phyloP scores from a whole-genome alignment of 2,888 invertebrate species.

The Pomacea canaliculata region DNA sequence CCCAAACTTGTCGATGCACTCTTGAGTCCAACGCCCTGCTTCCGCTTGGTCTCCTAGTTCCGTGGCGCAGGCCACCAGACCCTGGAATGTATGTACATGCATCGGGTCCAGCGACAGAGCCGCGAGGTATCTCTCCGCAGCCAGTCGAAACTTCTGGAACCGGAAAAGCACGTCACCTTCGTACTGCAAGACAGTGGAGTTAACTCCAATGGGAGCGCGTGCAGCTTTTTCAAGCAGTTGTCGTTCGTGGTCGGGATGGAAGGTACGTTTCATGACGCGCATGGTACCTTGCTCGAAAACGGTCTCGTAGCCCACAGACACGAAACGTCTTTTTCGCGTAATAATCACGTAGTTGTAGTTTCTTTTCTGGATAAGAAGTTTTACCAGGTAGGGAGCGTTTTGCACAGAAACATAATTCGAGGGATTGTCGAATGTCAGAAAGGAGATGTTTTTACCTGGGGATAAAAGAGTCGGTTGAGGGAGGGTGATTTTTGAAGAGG shows the following conservation, averaged over 20 bases:
- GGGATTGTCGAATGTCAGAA: constrained; percentile 35
- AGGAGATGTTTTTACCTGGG: constrained; percentile 10
- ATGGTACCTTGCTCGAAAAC: constrained; percentile 48
- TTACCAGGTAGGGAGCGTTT: constrained; percentile 48
- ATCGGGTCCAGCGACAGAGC: constrained; percentile 36
- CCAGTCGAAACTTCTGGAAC: constrained; percentile 41
- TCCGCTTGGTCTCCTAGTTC: constrained; percentile 6
- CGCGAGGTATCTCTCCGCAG: constrained; percentile 39
- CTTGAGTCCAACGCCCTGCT: constrained; percentile 1
- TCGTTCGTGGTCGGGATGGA: constrained; percentile 19
- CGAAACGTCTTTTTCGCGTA: constrained; percentile 35
- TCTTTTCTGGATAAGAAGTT: constrained; percentile 40
- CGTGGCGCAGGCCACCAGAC: constrained; percentile 32
- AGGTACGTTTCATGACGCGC: constrained; percentile 45
- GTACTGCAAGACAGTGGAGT: constrained; percentile 52
- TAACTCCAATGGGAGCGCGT: constrained; percentile 40
- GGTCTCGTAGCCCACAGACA: constrained; percentile 42
- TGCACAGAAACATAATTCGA: constrained; percentile 51
- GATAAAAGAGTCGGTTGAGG: not conserved
- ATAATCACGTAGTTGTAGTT: constrained; percentile 57
- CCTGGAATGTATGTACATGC: constrained; percentile 41
- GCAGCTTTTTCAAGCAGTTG: constrained; percentile 31
- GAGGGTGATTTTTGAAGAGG: not conserved
- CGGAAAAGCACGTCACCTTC: constrained; percentile 53
- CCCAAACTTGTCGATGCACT: constrained; percentile 4